These are phyloP conservation scores for Caenorhabditis sp. DNA, from an alignment of 2,888 invertebrate genomes.

Conservation along the genomic window DNA sequence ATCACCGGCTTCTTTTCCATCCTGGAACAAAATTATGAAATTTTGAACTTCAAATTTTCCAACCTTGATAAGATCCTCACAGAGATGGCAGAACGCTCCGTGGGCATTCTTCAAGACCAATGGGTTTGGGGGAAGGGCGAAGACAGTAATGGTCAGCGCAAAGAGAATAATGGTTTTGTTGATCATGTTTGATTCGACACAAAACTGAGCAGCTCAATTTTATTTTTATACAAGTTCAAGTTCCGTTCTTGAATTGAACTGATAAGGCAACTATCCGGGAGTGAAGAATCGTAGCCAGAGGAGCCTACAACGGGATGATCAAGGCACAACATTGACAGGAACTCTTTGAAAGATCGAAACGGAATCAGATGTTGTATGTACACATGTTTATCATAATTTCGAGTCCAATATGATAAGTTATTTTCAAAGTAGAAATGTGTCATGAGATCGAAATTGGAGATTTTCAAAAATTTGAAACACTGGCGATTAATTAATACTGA, in stretches of 20 bases:
- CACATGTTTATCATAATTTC: too few relatives aligned
- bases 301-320: conserved; percentile 28
- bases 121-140: conserved; percentile 24
- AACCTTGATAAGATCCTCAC: conserved; percentile 55
- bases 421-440: conserved; percentile 8
- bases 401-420: background rate
- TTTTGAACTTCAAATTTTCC: background rate
- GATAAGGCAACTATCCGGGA: conserved; percentile 38
- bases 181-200: conserved; percentile 6
- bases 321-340: too few relatives aligned
- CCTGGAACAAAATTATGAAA: conserved; percentile 8
- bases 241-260: conserved; percentile 44
- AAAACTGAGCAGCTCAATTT: background rate
- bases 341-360: background rate
- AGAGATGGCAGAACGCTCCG: conserved; percentile 58
- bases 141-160: background rate
- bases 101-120: conserved; percentile 44
- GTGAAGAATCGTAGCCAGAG: background rate
- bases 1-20: conserved; percentile 54
- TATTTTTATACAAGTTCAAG: conserved; percentile 28
- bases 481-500: background rate
- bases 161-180: background rate
- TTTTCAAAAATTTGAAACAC: background rate
- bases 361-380: background rate
- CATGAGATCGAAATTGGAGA: background rate